phyloP scores from a whole-genome alignment of 2,888 invertebrate genomes.

The Exocentrus adspersus region DNA sequence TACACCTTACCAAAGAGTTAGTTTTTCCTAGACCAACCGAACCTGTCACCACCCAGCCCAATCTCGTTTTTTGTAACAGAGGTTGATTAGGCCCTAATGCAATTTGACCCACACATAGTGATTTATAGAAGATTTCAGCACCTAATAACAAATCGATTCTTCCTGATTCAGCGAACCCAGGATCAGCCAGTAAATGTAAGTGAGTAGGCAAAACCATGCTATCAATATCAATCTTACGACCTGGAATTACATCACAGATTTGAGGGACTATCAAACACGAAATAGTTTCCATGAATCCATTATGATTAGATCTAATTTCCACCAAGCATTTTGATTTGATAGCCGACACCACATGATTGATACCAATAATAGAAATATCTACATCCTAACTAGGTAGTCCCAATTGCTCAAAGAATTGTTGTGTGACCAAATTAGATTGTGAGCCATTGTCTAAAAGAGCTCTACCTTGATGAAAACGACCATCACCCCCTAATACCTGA shows the following conservation, averaged over 20 bases:
- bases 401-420: background rate
- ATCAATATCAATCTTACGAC: no score
- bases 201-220: no score
- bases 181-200: constrained; percentile 13
- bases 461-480: background rate
- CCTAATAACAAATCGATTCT: constrained; percentile 10
- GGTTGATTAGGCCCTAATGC: constrained; percentile 17
- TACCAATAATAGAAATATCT: background rate
- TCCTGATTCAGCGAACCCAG: background rate
- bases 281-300: background rate
- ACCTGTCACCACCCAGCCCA: background rate
- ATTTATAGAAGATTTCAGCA: constrained; percentile 22
- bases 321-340: background rate
- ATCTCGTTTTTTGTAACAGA: constrained; percentile 1
- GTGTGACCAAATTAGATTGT: background rate
- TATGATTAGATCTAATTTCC: background rate
- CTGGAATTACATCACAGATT: background rate
- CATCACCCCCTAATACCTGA: background rate
- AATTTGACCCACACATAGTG: constrained; percentile 20
- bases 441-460: constrained; percentile 21
- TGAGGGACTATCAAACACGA: background rate
- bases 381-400: background rate
- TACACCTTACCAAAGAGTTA: background rate
- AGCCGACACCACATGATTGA: background rate
- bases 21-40: background rate